Evolutionary conservation across 2,113 vertebrate genomes (phyloP).

Genomic region (Terrapene triunguis): DNA sequence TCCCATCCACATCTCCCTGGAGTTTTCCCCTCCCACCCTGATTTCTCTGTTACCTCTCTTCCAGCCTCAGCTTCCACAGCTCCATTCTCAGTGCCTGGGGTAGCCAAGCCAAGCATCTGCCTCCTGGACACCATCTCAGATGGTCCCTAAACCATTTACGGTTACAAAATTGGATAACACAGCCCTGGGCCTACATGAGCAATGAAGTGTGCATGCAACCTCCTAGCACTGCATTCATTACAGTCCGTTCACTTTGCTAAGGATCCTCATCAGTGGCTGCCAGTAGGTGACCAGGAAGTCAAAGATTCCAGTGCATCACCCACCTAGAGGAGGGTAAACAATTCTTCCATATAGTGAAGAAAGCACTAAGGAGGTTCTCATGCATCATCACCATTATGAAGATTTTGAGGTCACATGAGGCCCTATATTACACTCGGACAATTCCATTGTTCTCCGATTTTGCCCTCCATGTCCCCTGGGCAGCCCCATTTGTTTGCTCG

Average conservation of each 20-base stretch:
- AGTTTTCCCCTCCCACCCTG: accelerated
- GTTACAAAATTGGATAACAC: neutral
- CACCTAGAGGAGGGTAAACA: slow-evolving; percentile 34
- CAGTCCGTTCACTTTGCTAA: slow-evolving; percentile 17
- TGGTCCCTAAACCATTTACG: neutral
- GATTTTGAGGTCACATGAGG: neutral
- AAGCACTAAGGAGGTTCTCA: neutral
- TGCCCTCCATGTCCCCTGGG: neutral
- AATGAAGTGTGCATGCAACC: neutral
- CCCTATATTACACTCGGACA: slow-evolving; percentile 15
- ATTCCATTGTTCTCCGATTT: accelerated
- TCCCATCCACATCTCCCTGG: neutral
- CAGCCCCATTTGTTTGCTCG: neutral
- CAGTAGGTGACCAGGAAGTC: slow-evolving; percentile 6
- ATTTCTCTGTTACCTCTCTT: accelerated
- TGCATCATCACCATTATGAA: slow-evolving; percentile 16
- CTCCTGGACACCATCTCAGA: neutral
- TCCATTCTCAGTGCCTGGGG: neutral
- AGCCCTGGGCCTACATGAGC: accelerated
- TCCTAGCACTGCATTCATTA: neutral
- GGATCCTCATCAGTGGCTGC: slow-evolving; percentile 19
- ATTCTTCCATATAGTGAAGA: neutral
- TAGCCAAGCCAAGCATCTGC: neutral
- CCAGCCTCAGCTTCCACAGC: neutral
- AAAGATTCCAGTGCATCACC: neutral